A percentile compares a stretch with the other conserved stretches of the same genome.
These are phyloP conservation scores for Styela clava DNA, from an alignment of 23 tunicate species.

Conservation along the genomic window DNA sequence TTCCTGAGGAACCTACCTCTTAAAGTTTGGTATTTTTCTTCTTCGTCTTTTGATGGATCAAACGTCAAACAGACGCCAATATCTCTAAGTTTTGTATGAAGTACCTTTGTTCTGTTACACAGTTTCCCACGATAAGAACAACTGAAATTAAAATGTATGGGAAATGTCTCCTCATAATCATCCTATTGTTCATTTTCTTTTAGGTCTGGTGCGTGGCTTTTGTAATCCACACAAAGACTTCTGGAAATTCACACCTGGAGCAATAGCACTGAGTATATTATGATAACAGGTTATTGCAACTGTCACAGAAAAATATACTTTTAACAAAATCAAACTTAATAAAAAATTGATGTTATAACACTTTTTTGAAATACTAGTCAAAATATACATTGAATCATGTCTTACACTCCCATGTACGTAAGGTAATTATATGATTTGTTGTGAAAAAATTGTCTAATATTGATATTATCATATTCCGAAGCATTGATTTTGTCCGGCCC, in stretches of 20 bases:
- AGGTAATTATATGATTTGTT: neutral
- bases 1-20: neutral
- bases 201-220: too few relatives aligned
- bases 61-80: slow-evolving; percentile 12
- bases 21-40: slow-evolving; percentile 13
- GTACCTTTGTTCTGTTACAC: neutral
- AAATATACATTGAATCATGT: neutral
- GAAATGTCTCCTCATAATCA: too few relatives aligned
- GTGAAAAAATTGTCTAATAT: neutral
- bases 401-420: neutral
- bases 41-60: neutral
- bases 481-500: neutral
- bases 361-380: neutral
- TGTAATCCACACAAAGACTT: too few relatives aligned
- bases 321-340: too few relatives aligned
- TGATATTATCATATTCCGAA: neutral
- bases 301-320: too few relatives aligned
- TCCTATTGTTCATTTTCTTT: too few relatives aligned
- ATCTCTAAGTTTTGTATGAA: slow-evolving; percentile 3
- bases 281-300: too few relatives aligned
- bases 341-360: too few relatives aligned
- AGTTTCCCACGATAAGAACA: neutral
- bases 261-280: too few relatives aligned
- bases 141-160: neutral
- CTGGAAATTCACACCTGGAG: too few relatives aligned